Percentiles rank a stretch among this genome's conserved stretches.
phyloP scores from a whole-genome alignment of 2,113 vertebrate species.

The Myotis lucifugus region DNA sequence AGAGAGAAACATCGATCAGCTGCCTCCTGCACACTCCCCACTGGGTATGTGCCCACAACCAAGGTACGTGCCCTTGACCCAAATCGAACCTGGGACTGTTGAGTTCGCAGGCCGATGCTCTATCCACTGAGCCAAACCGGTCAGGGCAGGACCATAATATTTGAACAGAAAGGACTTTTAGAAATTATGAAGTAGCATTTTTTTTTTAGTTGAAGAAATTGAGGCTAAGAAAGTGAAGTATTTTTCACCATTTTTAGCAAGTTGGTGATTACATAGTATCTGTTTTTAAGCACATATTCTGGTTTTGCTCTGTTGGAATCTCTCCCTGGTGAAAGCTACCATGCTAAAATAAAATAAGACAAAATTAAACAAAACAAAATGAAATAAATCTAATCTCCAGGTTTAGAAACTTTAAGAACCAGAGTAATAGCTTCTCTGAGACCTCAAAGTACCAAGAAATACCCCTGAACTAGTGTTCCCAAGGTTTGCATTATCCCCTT shows the following conservation, averaged over 20 bases:
- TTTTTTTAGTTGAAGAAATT: constrained; percentile 18
- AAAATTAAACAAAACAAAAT: not conserved
- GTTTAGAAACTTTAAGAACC: not conserved
- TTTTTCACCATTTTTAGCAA: not conserved
- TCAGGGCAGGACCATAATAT: not conserved
- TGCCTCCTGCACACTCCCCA: too few relatives aligned
- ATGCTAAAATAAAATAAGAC: not conserved
- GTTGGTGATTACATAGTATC: not conserved
- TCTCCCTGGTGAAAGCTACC: not conserved
- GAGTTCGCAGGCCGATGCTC: too few relatives aligned
- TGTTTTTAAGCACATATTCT: not conserved
- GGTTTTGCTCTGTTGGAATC: not conserved
- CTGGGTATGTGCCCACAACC: too few relatives aligned
- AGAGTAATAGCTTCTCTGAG: not conserved
- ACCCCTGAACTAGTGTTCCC: not conserved
- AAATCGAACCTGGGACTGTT: too few relatives aligned
- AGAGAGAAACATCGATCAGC: too few relatives aligned
- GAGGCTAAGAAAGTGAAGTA: not conserved
- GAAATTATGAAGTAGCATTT: not conserved
- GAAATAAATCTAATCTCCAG: not conserved
- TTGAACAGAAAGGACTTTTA: not conserved
- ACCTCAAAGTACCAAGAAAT: not conserved
- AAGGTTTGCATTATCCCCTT: not conserved
- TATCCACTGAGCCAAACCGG: too few relatives aligned
- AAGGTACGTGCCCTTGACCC: too few relatives aligned